Evolutionary conservation across 53 echinoderm and acorn worm genomes (phyloP).

Genomic region (Glandiceps talaboti): DNA sequence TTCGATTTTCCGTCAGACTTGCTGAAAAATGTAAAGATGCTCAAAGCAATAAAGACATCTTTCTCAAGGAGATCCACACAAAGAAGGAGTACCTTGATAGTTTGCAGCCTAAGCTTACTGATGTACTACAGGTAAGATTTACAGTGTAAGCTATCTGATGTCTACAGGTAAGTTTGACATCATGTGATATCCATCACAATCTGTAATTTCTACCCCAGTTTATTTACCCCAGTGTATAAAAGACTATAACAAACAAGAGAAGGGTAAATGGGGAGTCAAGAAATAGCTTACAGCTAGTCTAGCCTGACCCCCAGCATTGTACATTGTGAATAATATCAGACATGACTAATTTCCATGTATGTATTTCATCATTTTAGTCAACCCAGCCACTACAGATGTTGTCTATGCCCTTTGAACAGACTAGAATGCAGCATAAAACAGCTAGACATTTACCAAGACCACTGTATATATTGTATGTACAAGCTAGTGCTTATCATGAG

Average conservation of each 20-base stretch:
- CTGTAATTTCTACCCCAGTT: too few relatives aligned
- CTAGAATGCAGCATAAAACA: conserved; percentile 68
- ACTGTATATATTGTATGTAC: conserved; percentile 78
- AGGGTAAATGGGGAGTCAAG: too few relatives aligned
- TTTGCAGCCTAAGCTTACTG: conserved; percentile 60
- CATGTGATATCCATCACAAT: too few relatives aligned
- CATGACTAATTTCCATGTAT: not conserved
- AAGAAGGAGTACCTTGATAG: conserved; percentile 87
- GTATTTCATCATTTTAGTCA: conserved; percentile 26
- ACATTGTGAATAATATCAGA: too few relatives aligned
- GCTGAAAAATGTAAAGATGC: conserved; percentile 66
- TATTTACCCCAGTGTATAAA: too few relatives aligned
- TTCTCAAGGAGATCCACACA: conserved; percentile 57
- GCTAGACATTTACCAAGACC: conserved; percentile 80
- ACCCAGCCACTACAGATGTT: conserved; percentile 82
- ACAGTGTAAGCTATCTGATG: too few relatives aligned
- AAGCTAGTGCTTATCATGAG: conserved; percentile 89
- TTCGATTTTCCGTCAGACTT: conserved; percentile 39
- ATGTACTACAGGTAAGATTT: conserved; percentile 66
- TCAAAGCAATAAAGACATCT: conserved; percentile 64
- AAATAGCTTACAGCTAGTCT: too few relatives aligned
- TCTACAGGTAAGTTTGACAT: too few relatives aligned
- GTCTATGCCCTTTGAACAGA: conserved; percentile 76
- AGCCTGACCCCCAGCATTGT: too few relatives aligned
- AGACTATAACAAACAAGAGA: too few relatives aligned